Conservation (phyloP, 2,888 invertebrate genomes). For the Nemotelus nigrinus region DNA sequence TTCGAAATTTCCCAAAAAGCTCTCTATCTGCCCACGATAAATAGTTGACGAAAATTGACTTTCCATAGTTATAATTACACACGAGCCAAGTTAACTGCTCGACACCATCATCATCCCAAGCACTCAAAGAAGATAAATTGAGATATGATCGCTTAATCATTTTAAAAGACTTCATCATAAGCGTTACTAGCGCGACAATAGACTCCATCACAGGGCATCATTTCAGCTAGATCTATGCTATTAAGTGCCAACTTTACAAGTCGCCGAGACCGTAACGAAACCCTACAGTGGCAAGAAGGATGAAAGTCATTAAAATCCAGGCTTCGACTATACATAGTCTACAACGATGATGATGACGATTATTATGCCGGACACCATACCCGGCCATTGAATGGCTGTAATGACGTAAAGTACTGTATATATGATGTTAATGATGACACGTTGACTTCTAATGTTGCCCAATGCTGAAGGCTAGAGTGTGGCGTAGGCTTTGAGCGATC, state of each 20-base stretch:
- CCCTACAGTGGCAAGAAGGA: neutral
- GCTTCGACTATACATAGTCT: neutral
- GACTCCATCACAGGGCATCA: neutral
- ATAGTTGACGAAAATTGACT: too few relatives aligned
- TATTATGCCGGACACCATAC: conserved; percentile 4
- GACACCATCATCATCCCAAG: too few relatives aligned
- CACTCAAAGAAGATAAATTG: neutral
- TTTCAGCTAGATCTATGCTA: neutral
- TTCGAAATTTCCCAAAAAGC: too few relatives aligned
- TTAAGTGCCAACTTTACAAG: neutral
- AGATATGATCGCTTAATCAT: conserved; percentile 1
- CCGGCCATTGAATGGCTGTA: neutral
- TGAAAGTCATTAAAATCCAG: neutral
- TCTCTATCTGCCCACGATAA: too few relatives aligned
- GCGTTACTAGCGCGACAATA: neutral
- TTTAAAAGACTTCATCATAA: conserved; percentile 6
- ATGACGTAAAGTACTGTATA: conserved; percentile 1
- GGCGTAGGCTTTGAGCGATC: neutral
- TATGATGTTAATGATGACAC: conserved; percentile 8
- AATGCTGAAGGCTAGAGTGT: neutral
- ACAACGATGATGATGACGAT: neutral
- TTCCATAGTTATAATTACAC: too few relatives aligned
- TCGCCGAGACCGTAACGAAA: too few relatives aligned
- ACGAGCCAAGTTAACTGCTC: too few relatives aligned
- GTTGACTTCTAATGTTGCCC: neutral